phyloP scores from a whole-genome alignment of 2,797 vertebrate genomes.

The Ispidina picta region DNA sequence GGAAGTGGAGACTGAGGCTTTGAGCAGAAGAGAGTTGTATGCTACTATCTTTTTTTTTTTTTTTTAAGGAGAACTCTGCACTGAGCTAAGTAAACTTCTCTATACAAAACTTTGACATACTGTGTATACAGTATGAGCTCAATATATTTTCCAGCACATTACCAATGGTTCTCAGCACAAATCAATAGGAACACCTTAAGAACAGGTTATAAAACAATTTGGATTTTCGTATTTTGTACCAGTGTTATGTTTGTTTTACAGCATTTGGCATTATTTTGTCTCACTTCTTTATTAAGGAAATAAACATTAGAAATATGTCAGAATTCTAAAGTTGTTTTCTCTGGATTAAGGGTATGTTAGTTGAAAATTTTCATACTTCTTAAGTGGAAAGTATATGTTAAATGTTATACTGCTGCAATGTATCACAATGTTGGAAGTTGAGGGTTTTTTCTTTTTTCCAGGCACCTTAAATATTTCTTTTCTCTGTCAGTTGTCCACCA shows the following conservation, averaged over 20 bases:
- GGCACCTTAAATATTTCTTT: not conserved
- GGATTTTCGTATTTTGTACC: not conserved
- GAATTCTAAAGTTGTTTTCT: not conserved
- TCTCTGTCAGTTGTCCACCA: not conserved
- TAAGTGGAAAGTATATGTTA: not conserved
- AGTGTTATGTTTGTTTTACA: rapidly evolving
- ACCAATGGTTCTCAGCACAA: not conserved
- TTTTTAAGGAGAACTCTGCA: not conserved
- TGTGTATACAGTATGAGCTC: not conserved
- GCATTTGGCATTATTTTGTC: not conserved
- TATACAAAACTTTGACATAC: not conserved
- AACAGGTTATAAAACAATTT: not conserved
- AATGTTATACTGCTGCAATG: not conserved
- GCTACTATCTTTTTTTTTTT: not conserved
- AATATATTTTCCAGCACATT: not conserved
- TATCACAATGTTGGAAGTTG: not conserved
- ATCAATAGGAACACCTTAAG: not conserved
- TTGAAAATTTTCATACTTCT: not conserved
- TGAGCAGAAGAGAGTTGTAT: not conserved
- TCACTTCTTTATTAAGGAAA: not conserved
- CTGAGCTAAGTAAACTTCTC: not conserved
- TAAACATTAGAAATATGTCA: not conserved
- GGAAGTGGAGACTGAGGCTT: not conserved
- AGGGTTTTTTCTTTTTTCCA: not conserved
- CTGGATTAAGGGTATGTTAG: not conserved